Evolutionary conservation across 1,140 invertebrate species (phyloP).

Genomic region (Aphaenogaster floridana): DNA sequence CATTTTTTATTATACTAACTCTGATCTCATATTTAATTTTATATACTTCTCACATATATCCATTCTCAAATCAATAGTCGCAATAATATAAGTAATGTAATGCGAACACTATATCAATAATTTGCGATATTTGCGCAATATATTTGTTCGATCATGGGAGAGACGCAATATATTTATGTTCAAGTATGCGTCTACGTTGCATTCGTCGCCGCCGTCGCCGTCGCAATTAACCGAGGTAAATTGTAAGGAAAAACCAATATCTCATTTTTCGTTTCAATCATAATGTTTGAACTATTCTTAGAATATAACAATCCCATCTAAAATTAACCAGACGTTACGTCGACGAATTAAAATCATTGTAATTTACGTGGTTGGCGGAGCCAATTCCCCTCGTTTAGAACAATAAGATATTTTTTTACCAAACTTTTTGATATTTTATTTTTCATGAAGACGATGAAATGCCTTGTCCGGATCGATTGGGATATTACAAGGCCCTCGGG

Average conservation of each 20-base stretch:
- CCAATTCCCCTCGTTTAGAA: too few species aligned
- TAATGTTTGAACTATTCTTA: not conserved
- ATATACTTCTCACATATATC: not conserved
- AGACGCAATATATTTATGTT: not conserved
- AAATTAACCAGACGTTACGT: not conserved
- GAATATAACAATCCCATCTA: not conserved
- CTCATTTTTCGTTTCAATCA: not conserved
- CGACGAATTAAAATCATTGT: not conserved
- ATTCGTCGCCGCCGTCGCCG: not conserved
- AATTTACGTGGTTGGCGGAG: not conserved
- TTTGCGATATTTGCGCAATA: not conserved
- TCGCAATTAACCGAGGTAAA: constrained; percentile 21
- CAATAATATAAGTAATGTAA: constrained; percentile 59
- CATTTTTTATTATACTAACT: not conserved
- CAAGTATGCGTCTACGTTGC: constrained; percentile 5
- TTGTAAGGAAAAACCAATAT: not conserved
- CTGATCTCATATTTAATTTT: not conserved
- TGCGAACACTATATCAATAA: not conserved
- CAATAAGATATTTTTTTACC: not conserved
- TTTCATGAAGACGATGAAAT: constrained; percentile 46
- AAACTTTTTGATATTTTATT: not conserved
- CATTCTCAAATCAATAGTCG: not conserved
- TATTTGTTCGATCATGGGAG: constrained; percentile 22
- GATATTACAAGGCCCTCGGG: constrained; percentile 62
- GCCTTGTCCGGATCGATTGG: constrained; percentile 67